Percentiles rank a stretch among this genome's conserved stretches.
Evolutionary conservation across 1,140 invertebrate genomes (phyloP).

Genomic region (Leguminivora glycinivorella): DNA sequence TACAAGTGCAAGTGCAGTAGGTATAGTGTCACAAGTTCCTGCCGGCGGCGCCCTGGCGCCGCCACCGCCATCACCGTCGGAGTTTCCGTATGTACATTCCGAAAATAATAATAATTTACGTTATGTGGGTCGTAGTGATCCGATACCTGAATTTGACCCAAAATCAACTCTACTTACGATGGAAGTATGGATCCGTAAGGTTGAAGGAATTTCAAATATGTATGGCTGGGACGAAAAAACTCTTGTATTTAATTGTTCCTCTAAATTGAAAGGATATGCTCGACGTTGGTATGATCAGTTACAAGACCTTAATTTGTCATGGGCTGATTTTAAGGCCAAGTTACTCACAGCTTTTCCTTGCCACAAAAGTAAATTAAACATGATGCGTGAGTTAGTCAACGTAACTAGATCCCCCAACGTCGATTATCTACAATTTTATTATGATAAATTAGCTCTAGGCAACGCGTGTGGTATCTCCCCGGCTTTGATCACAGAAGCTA

Average conservation of each 20-base stretch:
- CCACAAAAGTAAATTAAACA: constrained; percentile 9
- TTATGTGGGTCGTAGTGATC: constrained; percentile 25
- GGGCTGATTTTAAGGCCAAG: constrained; percentile 13
- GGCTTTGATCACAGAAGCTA: constrained; percentile 25
- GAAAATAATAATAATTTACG: background rate
- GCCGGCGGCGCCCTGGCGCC: background rate
- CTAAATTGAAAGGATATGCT: constrained; percentile 28
- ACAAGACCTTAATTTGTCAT: constrained; percentile 4
- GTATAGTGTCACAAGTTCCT: background rate
- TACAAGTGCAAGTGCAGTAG: background rate
- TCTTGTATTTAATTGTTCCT: constrained; percentile 14
- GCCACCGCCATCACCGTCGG: background rate
- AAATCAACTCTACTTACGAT: constrained; percentile 16
- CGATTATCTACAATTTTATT: constrained; percentile 28
- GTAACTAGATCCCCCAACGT: background rate
- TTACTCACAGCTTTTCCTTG: constrained; percentile 16
- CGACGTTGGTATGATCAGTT: constrained; percentile 26
- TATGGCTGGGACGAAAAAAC: constrained; percentile 28
- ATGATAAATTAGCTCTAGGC: constrained; percentile 27
- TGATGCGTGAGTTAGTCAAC: constrained; percentile 24
- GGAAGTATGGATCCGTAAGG: constrained; percentile 23
- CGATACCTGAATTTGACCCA: constrained; percentile 25
- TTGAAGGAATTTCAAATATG: constrained; percentile 20
- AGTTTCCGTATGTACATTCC: background rate
- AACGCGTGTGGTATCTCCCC: constrained; percentile 22